phyloP scores from a whole-genome alignment of 2,113 vertebrate genomes.

The Brevimyrus niger region DNA sequence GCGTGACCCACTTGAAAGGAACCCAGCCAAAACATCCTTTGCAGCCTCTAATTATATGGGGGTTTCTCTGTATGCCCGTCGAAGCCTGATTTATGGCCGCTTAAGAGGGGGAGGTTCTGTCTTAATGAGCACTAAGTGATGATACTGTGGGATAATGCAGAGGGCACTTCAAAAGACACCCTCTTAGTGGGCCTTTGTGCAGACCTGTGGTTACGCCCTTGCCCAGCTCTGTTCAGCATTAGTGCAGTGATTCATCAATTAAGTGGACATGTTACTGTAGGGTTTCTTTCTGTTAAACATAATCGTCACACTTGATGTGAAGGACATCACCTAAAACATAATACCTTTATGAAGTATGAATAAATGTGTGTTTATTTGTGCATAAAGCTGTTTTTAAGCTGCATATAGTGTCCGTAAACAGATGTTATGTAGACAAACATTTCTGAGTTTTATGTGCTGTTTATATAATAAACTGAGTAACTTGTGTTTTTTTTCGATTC shows the following conservation, averaged over 20 bases:
- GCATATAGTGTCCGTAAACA: background rate
- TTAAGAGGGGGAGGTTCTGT: conserved; percentile 1
- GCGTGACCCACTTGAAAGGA: conserved; percentile 39
- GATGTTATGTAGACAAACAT: background rate
- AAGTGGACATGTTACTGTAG: background rate
- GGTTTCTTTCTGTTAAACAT: background rate
- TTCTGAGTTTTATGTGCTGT: background rate
- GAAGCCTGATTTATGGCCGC: conserved; percentile 32
- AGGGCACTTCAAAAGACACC: background rate
- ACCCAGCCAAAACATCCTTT: conserved; percentile 33
- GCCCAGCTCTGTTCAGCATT: background rate
- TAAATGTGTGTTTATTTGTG: background rate
- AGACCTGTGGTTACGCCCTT: background rate
- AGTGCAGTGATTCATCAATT: background rate
- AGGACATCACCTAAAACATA: background rate
- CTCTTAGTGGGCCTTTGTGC: background rate
- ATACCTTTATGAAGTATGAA: background rate
- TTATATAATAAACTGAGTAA: background rate
- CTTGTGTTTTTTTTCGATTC: background rate
- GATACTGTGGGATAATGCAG: background rate
- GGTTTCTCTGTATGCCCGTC: conserved; percentile 23
- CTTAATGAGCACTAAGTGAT: background rate
- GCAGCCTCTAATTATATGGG: conserved; percentile 42
- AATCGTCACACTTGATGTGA: no score
- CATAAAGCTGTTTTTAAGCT: background rate